Evolutionary conservation across 2,888 invertebrate genomes (phyloP), one percentile per base, ranked within the genome.

Genomic region (Meteorus colon): DNA sequence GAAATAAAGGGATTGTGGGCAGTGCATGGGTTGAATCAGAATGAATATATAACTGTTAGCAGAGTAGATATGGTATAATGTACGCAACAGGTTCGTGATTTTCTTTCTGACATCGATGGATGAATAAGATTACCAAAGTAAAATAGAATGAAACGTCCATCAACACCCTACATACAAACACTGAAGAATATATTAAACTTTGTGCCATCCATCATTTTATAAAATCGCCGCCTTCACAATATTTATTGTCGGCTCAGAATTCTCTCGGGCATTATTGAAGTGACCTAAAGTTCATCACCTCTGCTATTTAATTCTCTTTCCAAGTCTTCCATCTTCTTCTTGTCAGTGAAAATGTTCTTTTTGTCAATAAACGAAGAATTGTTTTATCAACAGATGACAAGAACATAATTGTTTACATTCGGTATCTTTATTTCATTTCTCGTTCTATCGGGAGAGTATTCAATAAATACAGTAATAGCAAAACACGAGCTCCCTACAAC

Each of bases 391-490:
- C n/a, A 48, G 2, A 16, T 48, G 48, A 48, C 48, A 16, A n/a
- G 16, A 48, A 4, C n/a, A n/a, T 48, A n/a, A 48, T 48, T 48
- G 6, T 48, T 5, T 16, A n/a, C 6, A 3, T n/a, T 48, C 2
- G n/a, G 5, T 48, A n/a, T n/a, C 31, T 31, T 34, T 2, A 19
- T 34, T 48, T 6, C 34, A 34, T 34, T 29, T 68, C 51, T 68
- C 29, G 27, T 68, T 72, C 72, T 41, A 73, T 65, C 34, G 73
- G 75, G 77, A 77, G 78, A 82, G 76, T 74, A 79, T 75, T 78
- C 80, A 78, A 79, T 81, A 79, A 80, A 83, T 74, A 78, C 76
- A 68, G 78, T 72, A 31, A 73, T 48, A 24, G 51, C 27, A 51
- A 55, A 51, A 34, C 37, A 63, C 77, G 81, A 82, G 83, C 83